Evolutionary conservation across 2,113 vertebrate genomes (phyloP).

Genomic region (Oophaga pumilio): DNA sequence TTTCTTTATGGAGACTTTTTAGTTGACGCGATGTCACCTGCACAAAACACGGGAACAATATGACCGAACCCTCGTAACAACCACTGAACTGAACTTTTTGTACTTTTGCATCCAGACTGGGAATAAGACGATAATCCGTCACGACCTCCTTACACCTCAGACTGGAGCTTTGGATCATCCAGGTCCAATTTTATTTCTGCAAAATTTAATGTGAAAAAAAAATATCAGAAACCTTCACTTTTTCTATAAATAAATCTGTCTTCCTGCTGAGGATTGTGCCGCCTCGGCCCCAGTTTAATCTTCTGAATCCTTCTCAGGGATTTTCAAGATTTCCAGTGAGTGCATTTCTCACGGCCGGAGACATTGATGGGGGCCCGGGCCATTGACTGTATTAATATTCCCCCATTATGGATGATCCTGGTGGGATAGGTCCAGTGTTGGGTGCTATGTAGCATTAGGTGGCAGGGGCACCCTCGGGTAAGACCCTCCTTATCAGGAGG

Average conservation of each 20-base stretch:
- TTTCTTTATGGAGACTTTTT: not conserved
- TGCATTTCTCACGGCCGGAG: not conserved
- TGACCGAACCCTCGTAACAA: not conserved
- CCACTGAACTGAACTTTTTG: not conserved
- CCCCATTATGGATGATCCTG: not conserved
- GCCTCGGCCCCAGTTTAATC: not conserved
- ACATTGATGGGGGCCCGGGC: not conserved
- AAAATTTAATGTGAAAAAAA: not conserved
- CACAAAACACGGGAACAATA: not conserved
- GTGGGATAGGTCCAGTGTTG: not conserved
- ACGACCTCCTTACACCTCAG: not conserved
- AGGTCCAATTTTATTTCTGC: not conserved
- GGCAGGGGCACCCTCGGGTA: not conserved
- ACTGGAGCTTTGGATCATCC: conserved; percentile 12
- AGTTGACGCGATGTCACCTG: not conserved
- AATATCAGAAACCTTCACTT: not conserved
- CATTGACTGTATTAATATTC: conserved; percentile 15
- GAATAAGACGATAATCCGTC: not conserved
- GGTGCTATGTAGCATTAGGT: not conserved
- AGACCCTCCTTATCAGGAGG: not conserved
- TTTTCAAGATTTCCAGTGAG: not conserved
- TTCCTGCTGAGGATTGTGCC: conserved; percentile 35
- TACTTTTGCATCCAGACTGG: not conserved
- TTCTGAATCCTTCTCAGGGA: conserved; percentile 42
- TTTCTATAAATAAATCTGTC: conserved; percentile 15